Evolutionary conservation across 2,113 vertebrate species (phyloP), one percentile per base, ranked within the genome.

Genomic region (Corythornis vintsioides): DNA sequence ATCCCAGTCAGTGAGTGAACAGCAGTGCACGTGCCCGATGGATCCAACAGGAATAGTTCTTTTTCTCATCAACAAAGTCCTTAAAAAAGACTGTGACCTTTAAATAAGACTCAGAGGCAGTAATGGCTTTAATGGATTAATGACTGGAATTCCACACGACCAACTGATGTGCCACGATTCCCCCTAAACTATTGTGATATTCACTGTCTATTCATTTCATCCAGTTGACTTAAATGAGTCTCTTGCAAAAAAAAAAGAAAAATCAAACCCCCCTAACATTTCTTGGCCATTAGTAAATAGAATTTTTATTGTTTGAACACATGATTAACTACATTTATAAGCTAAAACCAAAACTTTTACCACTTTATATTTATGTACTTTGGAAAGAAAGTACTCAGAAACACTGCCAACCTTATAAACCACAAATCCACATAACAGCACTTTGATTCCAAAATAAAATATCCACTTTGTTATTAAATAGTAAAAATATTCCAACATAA

Each of bases 301-400:
- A 89, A 42, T 18, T 93, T 93, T 94, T 82, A 79, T 93, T 95
- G 90, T 86, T 92, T 93, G 88, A 95, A 88, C 63, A 81, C 65
- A 92, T 96, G 91, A 91, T 93, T 96, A 96, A 81, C 81, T 89
- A 75, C 61, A 94, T 86, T 90, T 90, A 93, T 85, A 89, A 93
- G 24, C 81, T 94, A 93, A 94, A 94, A 47, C 16, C 83, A 95
- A 94, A 96, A 94, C 57, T 81, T 94, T 88, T 96, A 91, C 92
- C 79, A 96, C 79, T 90, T 93, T 48, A 76, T 84, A 88, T 94
- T 83, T 86, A 94, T 86, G 50, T 81, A 90, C 88, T 87, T 92
- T 93, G 90, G 91, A 96, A 86, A 95, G 66, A 96, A 95, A 90
- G 77, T 64, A 89, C 63, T 92, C 71, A 76, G 95, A 92, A 96